A percentile compares a stretch with the other conserved stretches of the same genome.
Evolutionary conservation across 2,888 invertebrate genomes (phyloP).

Genomic region (Caenorhabditis wallacei): DNA sequence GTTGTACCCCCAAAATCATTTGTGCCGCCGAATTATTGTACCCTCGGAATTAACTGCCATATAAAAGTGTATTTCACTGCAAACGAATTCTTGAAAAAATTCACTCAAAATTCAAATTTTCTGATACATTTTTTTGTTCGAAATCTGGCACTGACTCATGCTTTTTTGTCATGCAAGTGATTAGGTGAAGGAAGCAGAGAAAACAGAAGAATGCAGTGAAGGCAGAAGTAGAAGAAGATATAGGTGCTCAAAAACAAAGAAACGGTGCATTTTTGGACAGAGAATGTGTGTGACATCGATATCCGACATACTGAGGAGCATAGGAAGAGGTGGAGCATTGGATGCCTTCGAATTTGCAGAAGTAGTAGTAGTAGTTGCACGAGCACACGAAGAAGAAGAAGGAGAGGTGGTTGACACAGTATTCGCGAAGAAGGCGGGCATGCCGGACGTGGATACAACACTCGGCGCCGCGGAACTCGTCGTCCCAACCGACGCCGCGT

Average conservation of each 20-base stretch:
- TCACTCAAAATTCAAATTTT: not conserved
- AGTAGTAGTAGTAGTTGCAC: slow-evolving; percentile 42
- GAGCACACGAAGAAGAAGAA: slow-evolving; percentile 51
- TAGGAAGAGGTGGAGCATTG: slow-evolving; percentile 49
- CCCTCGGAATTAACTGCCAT: too few relatives aligned
- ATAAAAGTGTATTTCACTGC: slow-evolving; percentile 19
- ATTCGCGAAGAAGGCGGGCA: slow-evolving; percentile 43
- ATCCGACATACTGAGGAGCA: slow-evolving; percentile 64
- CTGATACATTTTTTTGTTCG: not conserved
- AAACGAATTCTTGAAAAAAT: not conserved
- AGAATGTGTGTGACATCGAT: slow-evolving; percentile 25
- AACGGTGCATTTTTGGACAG: slow-evolving; percentile 15
- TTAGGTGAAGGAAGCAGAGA: slow-evolving; percentile 27
- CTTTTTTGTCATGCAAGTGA: slow-evolving; percentile 6
- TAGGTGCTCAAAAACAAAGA: slow-evolving; percentile 9
- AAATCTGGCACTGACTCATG: slow-evolving; percentile 5
- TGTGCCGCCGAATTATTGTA: too few relatives aligned
- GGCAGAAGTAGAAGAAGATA: slow-evolving; percentile 15
- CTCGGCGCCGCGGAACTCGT: slow-evolving; percentile 16
- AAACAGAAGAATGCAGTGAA: slow-evolving; percentile 38
- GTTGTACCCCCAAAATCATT: too few relatives aligned
- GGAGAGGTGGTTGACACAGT: slow-evolving; percentile 35
- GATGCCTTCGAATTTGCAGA: slow-evolving; percentile 33
- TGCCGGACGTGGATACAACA: slow-evolving; percentile 38
- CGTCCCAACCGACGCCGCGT: slow-evolving; percentile 56